Evolutionary conservation across 2,888 invertebrate species (phyloP), one percentile per base, ranked within the genome.

Genomic region (Yponomeuta plumbellus): DNA sequence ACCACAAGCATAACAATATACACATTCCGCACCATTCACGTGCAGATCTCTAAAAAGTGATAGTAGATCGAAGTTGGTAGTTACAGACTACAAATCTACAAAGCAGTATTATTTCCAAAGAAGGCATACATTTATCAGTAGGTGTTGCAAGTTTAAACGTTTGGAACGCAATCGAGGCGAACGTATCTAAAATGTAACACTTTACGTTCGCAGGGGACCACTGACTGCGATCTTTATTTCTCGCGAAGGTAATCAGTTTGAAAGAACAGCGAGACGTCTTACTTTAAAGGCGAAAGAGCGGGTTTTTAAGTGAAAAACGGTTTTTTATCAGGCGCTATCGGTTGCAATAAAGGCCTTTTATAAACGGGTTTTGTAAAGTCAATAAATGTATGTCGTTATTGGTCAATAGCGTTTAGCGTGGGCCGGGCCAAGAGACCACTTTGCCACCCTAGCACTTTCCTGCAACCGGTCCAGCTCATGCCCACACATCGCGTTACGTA

Each of bases 361-460:
- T 17, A 17, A 52, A 52, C 44, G 44, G 17, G 44, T 52, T 52
- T 17, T 13, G 17, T 52, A 17, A 52, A 4, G 44, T 52, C 44
- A 52, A 52, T 52, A 34, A 34, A 34, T 34, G 34, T 34, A 52
- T 52, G 44, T 52, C 13, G 44, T 52, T 52, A 52, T 52, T 52
- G 44, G 44, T 52, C 44, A 52, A 52, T 52, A 52, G 44, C 44
- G 44, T 52, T 52, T 52, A 52, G 44, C 44, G 44, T 52, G 44
- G 44, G 44, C 17, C 13, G 17, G 17, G 17, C 17, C 17, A 52
- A 17, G 17, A 1, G 17, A 52, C 44, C 44, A 34, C 34, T 34
- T 34, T 34, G 44, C 17, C 44, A 52, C 44, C 44, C 44, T 52
- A 52, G 44, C 17, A 52, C 44, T 52, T 17, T 34, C 17, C 17